phyloP scores from a whole-genome alignment of 2,888 invertebrate species.

The Athalia cordata region DNA sequence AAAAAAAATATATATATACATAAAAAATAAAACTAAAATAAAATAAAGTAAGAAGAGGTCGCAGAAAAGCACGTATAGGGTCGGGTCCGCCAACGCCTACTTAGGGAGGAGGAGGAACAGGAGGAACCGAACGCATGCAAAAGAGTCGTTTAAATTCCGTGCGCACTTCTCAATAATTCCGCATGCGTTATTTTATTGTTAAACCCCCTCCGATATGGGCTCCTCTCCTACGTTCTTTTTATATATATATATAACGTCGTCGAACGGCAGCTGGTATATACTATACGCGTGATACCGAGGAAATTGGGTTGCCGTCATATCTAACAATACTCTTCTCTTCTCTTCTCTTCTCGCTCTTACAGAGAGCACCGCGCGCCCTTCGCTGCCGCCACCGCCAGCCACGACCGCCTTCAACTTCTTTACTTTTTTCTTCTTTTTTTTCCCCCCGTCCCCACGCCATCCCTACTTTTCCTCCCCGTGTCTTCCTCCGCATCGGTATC shows the following conservation, averaged over 20 bases:
- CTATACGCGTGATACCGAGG: slow-evolving; percentile 47
- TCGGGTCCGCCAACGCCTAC: slow-evolving; percentile 33
- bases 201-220: slow-evolving; percentile 35
- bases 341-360: slow-evolving; percentile 47
- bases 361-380: background rate
- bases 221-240: slow-evolving; percentile 52
- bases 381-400: background rate
- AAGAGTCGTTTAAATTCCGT: slow-evolving; percentile 53
- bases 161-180: slow-evolving; percentile 54
- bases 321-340: slow-evolving; percentile 49
- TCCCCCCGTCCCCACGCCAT: slow-evolving; percentile 6
- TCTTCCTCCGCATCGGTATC: slow-evolving; percentile 40
- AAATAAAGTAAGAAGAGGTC: slow-evolving; percentile 37
- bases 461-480: slow-evolving; percentile 39
- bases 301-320: slow-evolving; percentile 55
- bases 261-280: slow-evolving; percentile 40
- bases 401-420: background rate
- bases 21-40: slow-evolving; percentile 20
- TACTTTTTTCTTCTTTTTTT: slow-evolving; percentile 42
- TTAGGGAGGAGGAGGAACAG: slow-evolving; percentile 14
- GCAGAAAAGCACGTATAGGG: slow-evolving; percentile 20
- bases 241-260: slow-evolving; percentile 42
- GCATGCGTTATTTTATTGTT: slow-evolving; percentile 47
- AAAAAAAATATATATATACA: background rate
- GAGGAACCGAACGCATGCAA: slow-evolving; percentile 45